Percentiles rank a stretch among this genome's conserved stretches.
phyloP scores from a whole-genome alignment of 2,113 vertebrate genomes.

The Ciconia stormi region DNA sequence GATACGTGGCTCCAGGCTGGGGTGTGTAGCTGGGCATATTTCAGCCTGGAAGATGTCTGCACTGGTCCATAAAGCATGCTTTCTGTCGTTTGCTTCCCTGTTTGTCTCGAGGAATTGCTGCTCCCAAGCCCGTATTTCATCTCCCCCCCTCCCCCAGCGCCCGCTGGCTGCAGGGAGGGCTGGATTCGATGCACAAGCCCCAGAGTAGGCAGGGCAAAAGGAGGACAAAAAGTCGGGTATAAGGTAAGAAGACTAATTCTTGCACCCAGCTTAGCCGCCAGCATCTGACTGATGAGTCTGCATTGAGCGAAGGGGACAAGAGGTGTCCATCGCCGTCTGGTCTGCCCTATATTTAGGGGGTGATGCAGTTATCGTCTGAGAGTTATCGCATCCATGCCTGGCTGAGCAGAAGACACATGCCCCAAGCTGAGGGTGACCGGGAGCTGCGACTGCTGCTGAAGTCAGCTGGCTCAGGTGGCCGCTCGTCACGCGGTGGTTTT shows the following conservation, averaged over 20 bases:
- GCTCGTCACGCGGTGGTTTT: not conserved
- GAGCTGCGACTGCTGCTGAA: not conserved
- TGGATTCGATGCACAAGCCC: not conserved
- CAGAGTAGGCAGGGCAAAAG: not conserved
- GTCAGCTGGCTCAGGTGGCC: not conserved
- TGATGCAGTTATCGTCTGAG: not conserved
- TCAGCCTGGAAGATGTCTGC: not conserved
- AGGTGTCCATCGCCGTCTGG: rapidly evolving
- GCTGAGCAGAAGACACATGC: not conserved
- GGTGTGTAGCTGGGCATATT: not conserved
- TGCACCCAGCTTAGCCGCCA: not conserved
- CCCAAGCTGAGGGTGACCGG: not conserved
- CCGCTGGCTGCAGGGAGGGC: not conserved
- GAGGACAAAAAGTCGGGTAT: not conserved
- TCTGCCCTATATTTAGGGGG: not conserved
- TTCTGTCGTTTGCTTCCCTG: not conserved
- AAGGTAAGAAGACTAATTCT: not conserved
- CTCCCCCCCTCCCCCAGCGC: not conserved
- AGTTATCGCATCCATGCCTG: not conserved
- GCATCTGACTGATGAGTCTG: not conserved
- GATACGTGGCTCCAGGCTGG: not conserved
- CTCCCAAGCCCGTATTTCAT: not conserved
- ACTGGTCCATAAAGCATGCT: not conserved
- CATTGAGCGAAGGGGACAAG: rapidly evolving
- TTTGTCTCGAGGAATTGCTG: not conserved